Percentiles rank a stretch among this genome's conserved stretches.
These are phyloP conservation scores for Ancistrus triradiatus DNA, from an alignment of 2,113 vertebrate species.

Conservation along the genomic window DNA sequence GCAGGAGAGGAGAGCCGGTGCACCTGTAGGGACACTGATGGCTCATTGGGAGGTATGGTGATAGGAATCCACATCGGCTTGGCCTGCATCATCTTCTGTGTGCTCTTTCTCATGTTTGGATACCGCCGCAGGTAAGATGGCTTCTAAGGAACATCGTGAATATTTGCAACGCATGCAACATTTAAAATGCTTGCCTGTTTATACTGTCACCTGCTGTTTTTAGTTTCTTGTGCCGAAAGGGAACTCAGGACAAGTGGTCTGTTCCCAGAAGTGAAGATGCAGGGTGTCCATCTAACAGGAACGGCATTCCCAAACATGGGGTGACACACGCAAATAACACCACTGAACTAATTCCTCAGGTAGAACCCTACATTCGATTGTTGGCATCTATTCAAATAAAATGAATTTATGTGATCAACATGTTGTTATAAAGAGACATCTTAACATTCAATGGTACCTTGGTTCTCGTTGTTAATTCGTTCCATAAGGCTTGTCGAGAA, in stretches of 20 bases:
- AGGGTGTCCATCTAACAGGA: conserved; percentile 24
- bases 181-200: not conserved
- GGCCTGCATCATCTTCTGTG: conserved; percentile 73
- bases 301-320: conserved; percentile 46
- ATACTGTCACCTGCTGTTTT: not conserved
- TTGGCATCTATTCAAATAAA: too few relatives aligned
- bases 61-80: conserved; percentile 71
- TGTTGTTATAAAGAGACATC: too few relatives aligned
- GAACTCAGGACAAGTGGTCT: conserved; percentile 63
- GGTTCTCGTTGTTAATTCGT: too few relatives aligned
- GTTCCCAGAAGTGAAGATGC: conserved; percentile 53
- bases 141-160: not conserved
- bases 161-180: not conserved
- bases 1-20: conserved; percentile 56
- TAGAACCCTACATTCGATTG: conserved; percentile 28
- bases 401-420: too few relatives aligned
- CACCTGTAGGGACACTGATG: conserved; percentile 61
- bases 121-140: conserved; percentile 68
- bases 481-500: too few relatives aligned
- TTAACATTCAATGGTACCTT: too few relatives aligned
- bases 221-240: conserved; percentile 67
- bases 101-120: conserved; percentile 74
- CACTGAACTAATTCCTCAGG: conserved; percentile 57
- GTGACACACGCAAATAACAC: conserved; percentile 29
- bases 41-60: conserved; percentile 62